These are phyloP conservation scores for Diadegma fenestrale DNA, from an alignment of 2,888 invertebrate genomes.

Conservation along the genomic window DNA sequence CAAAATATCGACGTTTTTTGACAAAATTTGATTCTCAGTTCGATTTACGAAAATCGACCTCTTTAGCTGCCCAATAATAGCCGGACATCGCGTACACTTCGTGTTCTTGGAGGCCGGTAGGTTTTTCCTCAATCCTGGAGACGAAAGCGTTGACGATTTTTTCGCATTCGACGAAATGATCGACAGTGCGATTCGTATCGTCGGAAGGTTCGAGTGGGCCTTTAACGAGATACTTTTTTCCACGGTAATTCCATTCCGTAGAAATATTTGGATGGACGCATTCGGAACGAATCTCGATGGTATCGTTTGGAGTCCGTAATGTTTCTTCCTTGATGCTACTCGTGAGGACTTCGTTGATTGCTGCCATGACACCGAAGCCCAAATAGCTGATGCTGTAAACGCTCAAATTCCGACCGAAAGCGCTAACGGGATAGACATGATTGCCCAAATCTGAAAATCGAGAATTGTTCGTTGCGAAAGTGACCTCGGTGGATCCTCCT, in stretches of 20 bases:
- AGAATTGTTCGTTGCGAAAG: slow-evolving; percentile 86
- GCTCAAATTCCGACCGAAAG: slow-evolving; percentile 87
- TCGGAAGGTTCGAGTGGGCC: slow-evolving; percentile 82
- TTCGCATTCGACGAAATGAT: slow-evolving; percentile 87
- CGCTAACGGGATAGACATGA: slow-evolving; percentile 87
- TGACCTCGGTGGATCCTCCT: slow-evolving; percentile 93
- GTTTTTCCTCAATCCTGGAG: slow-evolving; percentile 86
- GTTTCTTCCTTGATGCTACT: slow-evolving; percentile 79
- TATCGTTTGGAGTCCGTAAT: slow-evolving; percentile 83
- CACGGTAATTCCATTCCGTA: slow-evolving; percentile 91
- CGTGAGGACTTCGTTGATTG: slow-evolving; percentile 91
- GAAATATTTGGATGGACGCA: slow-evolving; percentile 94
- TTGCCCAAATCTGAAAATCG: slow-evolving; percentile 83
- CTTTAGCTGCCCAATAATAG: slow-evolving; percentile 96
- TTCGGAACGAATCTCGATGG: slow-evolving; percentile 86
- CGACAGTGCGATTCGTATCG: slow-evolving; percentile 84
- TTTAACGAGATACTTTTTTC: slow-evolving; percentile 90
- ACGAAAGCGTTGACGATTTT: slow-evolving; percentile 87
- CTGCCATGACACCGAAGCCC: slow-evolving; percentile 96
- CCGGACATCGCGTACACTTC: slow-evolving; percentile 96
- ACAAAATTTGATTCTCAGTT: no score
- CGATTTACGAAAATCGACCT: slow-evolving; percentile 85
- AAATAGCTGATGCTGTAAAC: slow-evolving; percentile 95
- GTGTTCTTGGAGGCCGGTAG: slow-evolving; percentile 87
- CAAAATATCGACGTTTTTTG: no score